Evolutionary conservation across 2,797 vertebrate species (phyloP), one percentile per base, ranked within the genome.

Genomic region (Crypturellus tataupa): DNA sequence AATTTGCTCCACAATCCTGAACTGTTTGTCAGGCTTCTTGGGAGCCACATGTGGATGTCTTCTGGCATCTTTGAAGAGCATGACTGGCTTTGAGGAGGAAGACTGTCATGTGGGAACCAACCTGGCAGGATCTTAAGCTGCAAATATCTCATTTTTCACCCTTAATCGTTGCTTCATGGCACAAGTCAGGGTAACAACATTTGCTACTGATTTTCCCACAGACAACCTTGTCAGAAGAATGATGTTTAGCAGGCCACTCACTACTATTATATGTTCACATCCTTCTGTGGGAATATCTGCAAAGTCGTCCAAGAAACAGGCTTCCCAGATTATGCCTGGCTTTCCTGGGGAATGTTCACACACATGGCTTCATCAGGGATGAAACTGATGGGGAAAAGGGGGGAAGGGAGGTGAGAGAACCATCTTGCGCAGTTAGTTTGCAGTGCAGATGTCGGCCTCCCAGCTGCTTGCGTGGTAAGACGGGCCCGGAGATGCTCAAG

Each of bases 201-300:
- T 72, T 80, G 29, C 4, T 83, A 72, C 25, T 24, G 18, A 15
- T 85, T 85, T 94, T 89, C 82, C 79, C 59, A 89, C 1, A 0
- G 58, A 76, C 15, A 69, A 33, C 12, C 23, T 87, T 79, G 37
- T 23, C 82, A 87, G 80, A 94, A 63, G 6, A 4, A 20, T 59
- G 40, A 29, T 81, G 79, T 72, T 92, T 89, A 51, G 39, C 37
- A 84, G 46, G 10, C 1, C 67, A 69, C 79, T 89, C 20, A 19
- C 80, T 80, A 58, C 62, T 62, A 87, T 80, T n/a, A 29, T 78
- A n/a, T 55, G 15, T 55, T 92, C 18, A 5, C 18, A 71, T 71
- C 6, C 11, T 85, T 93, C 65, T 92, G 55, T 90, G 87, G 53
- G 63, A 92, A 94, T 86, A 89, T 72, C 55, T 94, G 44, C n/a